Evolutionary conservation across 2,113 vertebrate species (phyloP).

Genomic region (Microtus oregoni): DNA sequence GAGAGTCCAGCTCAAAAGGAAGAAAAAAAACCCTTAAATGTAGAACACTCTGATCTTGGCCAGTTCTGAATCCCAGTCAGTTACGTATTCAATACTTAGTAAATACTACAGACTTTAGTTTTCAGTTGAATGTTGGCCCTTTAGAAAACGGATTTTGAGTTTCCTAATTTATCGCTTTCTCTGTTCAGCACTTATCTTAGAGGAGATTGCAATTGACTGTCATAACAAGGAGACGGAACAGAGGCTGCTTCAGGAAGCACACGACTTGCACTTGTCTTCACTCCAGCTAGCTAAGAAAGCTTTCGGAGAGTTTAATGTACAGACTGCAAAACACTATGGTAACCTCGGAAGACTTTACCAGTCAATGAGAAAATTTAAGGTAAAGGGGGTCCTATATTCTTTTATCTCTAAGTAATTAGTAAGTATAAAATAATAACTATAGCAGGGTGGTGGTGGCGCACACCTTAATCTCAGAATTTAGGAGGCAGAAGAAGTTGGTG

Average conservation of each 20-base stretch:
- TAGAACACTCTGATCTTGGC: conserved; percentile 34
- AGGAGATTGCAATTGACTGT: conserved; percentile 99
- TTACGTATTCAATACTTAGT: neutral
- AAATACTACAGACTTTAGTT: conserved; percentile 38
- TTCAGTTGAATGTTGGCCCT: neutral
- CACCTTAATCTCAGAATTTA: neutral
- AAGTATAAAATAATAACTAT: neutral
- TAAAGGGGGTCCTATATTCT: conserved; percentile 74
- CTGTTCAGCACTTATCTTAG: conserved; percentile 95
- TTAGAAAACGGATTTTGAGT: neutral
- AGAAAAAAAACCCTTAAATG: neutral
- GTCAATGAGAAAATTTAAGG: conserved; percentile 99
- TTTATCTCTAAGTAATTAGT: conserved; percentile 45
- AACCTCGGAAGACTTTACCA: conserved; percentile 99
- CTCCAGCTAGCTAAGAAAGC: conserved; percentile 98
- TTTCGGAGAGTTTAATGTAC: conserved; percentile 99
- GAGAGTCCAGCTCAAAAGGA: neutral
- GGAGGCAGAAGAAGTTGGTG: neutral
- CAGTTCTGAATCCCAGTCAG: conserved; percentile 30
- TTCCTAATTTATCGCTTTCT: conserved; percentile 46
- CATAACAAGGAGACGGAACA: conserved; percentile 99
- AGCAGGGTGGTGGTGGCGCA: neutral
- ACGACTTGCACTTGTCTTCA: conserved; percentile 98
- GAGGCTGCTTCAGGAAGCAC: conserved; percentile 97
- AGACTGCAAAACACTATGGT: conserved; percentile 99